These are phyloP conservation scores for Falco columbarius DNA, from an alignment of 2,797 vertebrate species.

Conservation along the genomic window DNA sequence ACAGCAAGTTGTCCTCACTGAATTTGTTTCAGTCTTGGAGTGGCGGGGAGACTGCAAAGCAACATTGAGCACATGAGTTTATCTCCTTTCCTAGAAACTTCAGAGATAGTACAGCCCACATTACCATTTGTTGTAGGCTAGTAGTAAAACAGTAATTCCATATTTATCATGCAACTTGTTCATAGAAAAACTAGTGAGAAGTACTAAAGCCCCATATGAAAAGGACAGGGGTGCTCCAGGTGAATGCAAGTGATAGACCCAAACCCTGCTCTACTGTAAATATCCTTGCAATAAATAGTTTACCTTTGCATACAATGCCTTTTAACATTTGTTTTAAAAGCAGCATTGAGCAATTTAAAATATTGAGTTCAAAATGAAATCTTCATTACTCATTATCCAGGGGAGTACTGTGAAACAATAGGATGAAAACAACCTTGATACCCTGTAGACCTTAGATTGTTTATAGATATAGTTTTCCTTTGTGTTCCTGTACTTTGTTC, in stretches of 20 bases:
- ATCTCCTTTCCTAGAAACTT: background rate
- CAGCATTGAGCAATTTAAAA: background rate
- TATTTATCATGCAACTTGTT: background rate
- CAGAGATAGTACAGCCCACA: background rate
- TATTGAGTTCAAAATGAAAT: background rate
- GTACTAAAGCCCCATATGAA: background rate
- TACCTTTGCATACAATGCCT: background rate
- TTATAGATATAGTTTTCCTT: background rate
- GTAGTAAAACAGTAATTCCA: background rate
- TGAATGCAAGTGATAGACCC: background rate
- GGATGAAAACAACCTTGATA: background rate
- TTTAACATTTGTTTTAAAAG: background rate
- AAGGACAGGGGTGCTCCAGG: background rate
- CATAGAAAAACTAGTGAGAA: background rate
- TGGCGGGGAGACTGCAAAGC: background rate
- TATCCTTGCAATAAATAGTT: background rate
- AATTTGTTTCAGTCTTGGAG: background rate
- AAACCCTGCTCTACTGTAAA: background rate
- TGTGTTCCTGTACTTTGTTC: background rate
- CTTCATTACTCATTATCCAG: background rate
- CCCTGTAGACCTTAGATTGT: background rate
- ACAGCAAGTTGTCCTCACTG: background rate
- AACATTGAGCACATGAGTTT: background rate
- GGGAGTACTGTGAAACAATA: background rate
- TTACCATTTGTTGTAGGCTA: background rate